Conservation (phyloP, 1,140 invertebrate species). For the Ridgeia piscesae region DNA sequence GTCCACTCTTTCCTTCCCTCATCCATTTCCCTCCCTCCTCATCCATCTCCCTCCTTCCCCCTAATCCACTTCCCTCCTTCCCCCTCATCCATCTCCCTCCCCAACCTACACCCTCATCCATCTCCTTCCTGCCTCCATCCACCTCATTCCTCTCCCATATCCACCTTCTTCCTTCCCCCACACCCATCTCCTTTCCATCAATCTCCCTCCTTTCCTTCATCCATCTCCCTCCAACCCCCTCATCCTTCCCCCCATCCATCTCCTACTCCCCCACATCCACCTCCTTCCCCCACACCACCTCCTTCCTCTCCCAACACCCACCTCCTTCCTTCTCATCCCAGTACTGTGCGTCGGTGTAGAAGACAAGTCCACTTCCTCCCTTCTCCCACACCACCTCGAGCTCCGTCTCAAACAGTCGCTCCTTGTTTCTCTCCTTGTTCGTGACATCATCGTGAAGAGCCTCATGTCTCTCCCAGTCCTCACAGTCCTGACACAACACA, state of each 20-base stretch:
- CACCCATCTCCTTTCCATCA: not conserved
- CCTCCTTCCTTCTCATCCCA: slow-evolving; percentile 63
- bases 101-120: not conserved
- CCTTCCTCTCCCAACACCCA: slow-evolving; percentile 23
- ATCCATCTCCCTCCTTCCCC: not conserved
- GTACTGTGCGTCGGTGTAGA: slow-evolving; percentile 66
- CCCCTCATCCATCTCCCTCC: not conserved
- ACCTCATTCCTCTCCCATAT: too few species aligned
- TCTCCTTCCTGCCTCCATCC: not conserved
- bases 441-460: slow-evolving; percentile 65
- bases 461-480: slow-evolving; percentile 63
- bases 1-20: not conserved
- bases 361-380: slow-evolving; percentile 67
- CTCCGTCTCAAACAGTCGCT: slow-evolving; percentile 63
- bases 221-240: not conserved
- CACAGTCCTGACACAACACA: slow-evolving; percentile 36
- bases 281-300: not conserved
- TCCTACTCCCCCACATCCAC: not conserved
- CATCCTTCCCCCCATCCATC: not conserved
- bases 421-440: slow-evolving; percentile 59
- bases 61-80: not conserved
- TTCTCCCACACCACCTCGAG: slow-evolving; percentile 69
- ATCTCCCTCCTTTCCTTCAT: not conserved
- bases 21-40: not conserved
- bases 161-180: not conserved